phyloP scores from a whole-genome alignment of 2,113 vertebrate genomes.

The Daubentonia madagascariensis region DNA sequence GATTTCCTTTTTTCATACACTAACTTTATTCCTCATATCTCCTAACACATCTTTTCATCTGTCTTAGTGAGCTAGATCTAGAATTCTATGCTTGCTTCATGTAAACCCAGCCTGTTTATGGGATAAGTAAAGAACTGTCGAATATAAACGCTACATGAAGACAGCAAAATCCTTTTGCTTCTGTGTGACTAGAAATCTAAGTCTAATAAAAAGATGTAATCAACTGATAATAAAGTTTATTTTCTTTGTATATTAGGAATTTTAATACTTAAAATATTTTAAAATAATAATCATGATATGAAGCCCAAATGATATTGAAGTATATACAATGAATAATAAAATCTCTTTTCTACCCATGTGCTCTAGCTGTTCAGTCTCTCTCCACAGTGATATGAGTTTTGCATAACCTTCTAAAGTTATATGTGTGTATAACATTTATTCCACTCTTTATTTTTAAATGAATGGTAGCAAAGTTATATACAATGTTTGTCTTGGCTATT shows the following conservation, averaged over 20 bases:
- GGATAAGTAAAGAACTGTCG: not conserved
- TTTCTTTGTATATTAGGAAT: not conserved
- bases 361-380: not conserved
- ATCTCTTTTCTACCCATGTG: not conserved
- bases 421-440: not conserved
- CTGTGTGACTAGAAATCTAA: not conserved
- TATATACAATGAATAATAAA: not conserved
- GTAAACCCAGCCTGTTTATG: not conserved
- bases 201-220: not conserved
- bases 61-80: not conserved
- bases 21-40: not conserved
- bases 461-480: not conserved
- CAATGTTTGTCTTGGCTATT: not conserved
- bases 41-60: not conserved
- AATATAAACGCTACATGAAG: not conserved
- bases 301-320: not conserved
- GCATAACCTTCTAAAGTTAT: not conserved
- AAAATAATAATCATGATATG: not conserved
- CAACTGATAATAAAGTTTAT: not conserved
- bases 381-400: not conserved
- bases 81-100: not conserved
- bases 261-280: not conserved
- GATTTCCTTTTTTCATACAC: not conserved
- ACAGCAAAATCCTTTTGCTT: not conserved
- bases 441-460: not conserved